Evolutionary conservation across 1,140 invertebrate genomes (phyloP).

Genomic region (Drosophila sucinea): DNA sequence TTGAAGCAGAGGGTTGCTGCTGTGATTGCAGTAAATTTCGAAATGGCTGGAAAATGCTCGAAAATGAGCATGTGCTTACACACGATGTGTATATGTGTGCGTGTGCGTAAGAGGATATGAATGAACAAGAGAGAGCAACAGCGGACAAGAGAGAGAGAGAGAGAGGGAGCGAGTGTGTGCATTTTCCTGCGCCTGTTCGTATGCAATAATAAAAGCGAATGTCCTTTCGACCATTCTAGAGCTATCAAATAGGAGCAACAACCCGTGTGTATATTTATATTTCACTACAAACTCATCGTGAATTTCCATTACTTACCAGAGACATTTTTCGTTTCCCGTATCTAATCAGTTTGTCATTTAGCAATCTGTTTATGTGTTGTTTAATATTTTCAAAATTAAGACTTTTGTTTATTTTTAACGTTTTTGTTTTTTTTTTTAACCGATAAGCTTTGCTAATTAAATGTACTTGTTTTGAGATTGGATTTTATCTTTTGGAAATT

Average conservation of each 20-base stretch:
- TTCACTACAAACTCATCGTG: not conserved
- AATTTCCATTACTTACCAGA: constrained; percentile 46
- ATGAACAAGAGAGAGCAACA: constrained; percentile 53
- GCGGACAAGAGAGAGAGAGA: not conserved
- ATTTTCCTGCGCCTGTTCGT: constrained; percentile 26
- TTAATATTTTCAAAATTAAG: too few relatives aligned
- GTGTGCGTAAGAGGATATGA: constrained; percentile 45
- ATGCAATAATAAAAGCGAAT: constrained; percentile 45
- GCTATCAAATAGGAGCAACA: constrained; percentile 9
- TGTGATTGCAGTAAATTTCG: constrained; percentile 44
- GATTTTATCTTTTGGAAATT: not conserved
- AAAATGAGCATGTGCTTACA: constrained; percentile 1
- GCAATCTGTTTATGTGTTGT: not conserved
- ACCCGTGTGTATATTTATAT: not conserved
- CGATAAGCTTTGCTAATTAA: not conserved
- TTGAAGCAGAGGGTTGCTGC: not conserved
- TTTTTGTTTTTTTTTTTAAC: not conserved
- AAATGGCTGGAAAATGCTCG: constrained; percentile 46
- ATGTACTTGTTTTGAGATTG: not conserved
- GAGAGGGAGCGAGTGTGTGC: not conserved
- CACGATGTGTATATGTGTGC: constrained; percentile 8
- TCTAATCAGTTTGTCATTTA: constrained; percentile 41
- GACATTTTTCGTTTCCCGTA: constrained; percentile 39
- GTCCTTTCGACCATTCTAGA: constrained; percentile 20
- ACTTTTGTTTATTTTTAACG: not conserved